Conservation (phyloP, 2,888 invertebrate genomes). For the Hemaris fuciformis region DNA sequence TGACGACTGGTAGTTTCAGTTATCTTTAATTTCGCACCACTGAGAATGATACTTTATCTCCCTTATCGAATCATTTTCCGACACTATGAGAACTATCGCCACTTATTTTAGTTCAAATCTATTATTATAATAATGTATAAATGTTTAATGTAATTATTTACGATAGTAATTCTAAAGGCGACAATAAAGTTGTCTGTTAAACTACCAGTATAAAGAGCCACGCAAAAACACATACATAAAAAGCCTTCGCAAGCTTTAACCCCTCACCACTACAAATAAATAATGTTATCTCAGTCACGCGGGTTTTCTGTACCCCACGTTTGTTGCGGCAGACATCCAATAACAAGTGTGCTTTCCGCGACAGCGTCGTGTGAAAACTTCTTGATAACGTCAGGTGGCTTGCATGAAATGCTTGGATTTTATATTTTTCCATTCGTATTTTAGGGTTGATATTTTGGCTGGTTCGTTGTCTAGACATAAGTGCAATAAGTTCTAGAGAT, state of each 20-base stretch:
- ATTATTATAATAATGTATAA: no score
- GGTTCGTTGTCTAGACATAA: neutral
- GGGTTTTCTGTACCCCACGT: conserved; percentile 12
- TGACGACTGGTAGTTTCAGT: no score
- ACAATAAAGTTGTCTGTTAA: neutral
- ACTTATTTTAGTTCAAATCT: no score
- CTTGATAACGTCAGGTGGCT: conserved; percentile 34
- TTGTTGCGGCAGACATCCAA: conserved; percentile 9
- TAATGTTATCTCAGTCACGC: neutral
- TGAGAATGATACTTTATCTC: no score
- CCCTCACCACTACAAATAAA: neutral
- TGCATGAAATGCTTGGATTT: conserved; percentile 1
- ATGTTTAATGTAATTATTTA: neutral
- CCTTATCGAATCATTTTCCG: no score
- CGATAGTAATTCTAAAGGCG: neutral
- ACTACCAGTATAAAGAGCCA: neutral
- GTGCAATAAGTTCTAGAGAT: no score
- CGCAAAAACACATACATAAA: conserved; percentile 27
- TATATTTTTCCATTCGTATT: conserved; percentile 2
- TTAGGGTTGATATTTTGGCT: neutral
- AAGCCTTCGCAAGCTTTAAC: neutral
- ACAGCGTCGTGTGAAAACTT: conserved; percentile 32
- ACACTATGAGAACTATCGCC: no score
- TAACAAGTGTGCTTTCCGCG: conserved; percentile 11
- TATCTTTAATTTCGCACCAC: no score